Evolutionary conservation across 2,888 invertebrate species (phyloP).

Genomic region (Pammene fasciana): DNA sequence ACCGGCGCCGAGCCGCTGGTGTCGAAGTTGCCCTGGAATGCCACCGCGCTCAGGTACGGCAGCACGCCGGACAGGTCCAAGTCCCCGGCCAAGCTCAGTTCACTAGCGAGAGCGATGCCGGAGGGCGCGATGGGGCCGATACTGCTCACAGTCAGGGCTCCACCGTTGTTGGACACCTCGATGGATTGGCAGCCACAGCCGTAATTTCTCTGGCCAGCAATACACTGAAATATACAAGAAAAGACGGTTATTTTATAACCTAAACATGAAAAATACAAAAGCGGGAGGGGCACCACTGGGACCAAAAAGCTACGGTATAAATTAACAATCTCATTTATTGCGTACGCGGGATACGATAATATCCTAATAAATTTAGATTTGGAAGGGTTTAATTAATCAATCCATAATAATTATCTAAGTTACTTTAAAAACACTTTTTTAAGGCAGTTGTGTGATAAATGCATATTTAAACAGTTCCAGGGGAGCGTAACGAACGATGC

Average conservation of each 20-base stretch:
- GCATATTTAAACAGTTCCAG: too few relatives aligned
- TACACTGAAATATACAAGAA: not conserved
- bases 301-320: too few relatives aligned
- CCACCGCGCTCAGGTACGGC: constrained; percentile 54
- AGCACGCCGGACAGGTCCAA: constrained; percentile 53
- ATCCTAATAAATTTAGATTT: too few relatives aligned
- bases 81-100: constrained; percentile 49
- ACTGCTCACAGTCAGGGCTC: constrained; percentile 14
- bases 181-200: constrained; percentile 39
- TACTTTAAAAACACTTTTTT: too few relatives aligned
- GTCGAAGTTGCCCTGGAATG: constrained; percentile 43
- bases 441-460: too few relatives aligned
- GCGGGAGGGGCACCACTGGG: too few relatives aligned
- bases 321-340: too few relatives aligned
- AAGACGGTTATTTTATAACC: not conserved
- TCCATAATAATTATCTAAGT: too few relatives aligned
- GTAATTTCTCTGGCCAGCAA: constrained; percentile 32
- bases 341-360: too few relatives aligned
- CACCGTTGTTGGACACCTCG: constrained; percentile 18
- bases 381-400: too few relatives aligned
- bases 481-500: too few relatives aligned
- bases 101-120: constrained; percentile 49
- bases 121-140: constrained; percentile 21
- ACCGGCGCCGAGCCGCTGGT: constrained; percentile 38
- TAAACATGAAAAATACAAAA: too few relatives aligned